Conservation (phyloP, 1,140 invertebrate genomes). For the Panagrolaimus sp. region DNA sequence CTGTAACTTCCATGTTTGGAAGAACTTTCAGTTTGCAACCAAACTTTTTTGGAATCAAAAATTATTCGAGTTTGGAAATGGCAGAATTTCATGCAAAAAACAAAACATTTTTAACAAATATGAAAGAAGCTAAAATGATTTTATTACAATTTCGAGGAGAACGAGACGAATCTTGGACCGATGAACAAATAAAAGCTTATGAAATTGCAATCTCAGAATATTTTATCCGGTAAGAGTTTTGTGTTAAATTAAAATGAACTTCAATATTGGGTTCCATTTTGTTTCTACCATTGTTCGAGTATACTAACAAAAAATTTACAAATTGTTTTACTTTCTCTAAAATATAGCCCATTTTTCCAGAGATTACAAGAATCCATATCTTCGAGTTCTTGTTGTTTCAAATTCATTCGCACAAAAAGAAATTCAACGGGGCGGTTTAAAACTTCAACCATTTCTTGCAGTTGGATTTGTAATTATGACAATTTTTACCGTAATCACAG, state of each 20-base stretch:
- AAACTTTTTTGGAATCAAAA: constrained; percentile 26
- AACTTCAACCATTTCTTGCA: constrained; percentile 39
- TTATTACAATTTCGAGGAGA: constrained; percentile 40
- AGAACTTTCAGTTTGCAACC: constrained; percentile 16
- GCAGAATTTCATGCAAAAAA: constrained; percentile 4
- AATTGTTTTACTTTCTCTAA: neutral
- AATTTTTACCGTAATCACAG: constrained; percentile 35
- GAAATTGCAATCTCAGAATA: constrained; percentile 40
- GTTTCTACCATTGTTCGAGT: no score
- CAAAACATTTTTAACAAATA: constrained; percentile 15
- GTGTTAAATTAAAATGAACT: constrained; percentile 7
- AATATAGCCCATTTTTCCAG: constrained; percentile 19
- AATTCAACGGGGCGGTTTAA: constrained; percentile 38
- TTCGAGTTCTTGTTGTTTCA: constrained; percentile 32
- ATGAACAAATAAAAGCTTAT: constrained; percentile 31
- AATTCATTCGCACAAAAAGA: constrained; percentile 38
- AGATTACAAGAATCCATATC: constrained; percentile 30
- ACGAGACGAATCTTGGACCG: constrained; percentile 30
- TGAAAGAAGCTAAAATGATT: constrained; percentile 24
- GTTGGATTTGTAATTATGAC: constrained; percentile 46
- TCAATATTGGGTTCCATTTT: constrained; percentile 7
- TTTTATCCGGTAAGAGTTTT: constrained; percentile 33
- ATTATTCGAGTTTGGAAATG: neutral
- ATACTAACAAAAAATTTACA: no score
- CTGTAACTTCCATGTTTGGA: constrained; percentile 25